These are phyloP conservation scores for Chionodraco myersi DNA, from an alignment of 2,113 vertebrate genomes.

Conservation along the genomic window DNA sequence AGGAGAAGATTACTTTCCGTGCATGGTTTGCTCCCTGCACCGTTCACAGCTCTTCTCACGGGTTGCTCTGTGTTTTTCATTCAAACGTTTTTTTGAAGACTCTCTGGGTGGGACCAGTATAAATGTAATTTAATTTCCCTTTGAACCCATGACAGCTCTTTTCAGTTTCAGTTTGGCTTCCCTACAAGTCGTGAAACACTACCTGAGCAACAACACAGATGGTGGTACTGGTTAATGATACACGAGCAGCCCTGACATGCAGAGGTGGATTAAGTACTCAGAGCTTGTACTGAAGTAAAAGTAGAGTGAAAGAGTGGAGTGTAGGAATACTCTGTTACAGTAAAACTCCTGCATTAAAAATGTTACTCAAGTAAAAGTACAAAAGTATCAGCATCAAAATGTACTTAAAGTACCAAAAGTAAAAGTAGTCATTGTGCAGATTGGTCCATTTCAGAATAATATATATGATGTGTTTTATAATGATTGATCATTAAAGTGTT, in stretches of 20 bases:
- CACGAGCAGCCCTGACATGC: constrained; percentile 15
- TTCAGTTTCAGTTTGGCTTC: constrained; percentile 59
- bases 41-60: neutral
- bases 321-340: too few relatives aligned
- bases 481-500: too few relatives aligned
- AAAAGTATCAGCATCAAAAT: too few relatives aligned
- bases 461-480: too few relatives aligned
- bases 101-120: constrained; percentile 62
- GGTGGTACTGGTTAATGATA: constrained; percentile 49
- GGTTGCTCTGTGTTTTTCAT: constrained; percentile 43
- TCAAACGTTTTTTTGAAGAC: constrained; percentile 16
- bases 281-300: too few relatives aligned
- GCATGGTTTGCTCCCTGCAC: neutral
- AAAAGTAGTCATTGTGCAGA: too few relatives aligned
- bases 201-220: constrained; percentile 35
- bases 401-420: too few relatives aligned
- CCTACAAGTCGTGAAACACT: constrained; percentile 38
- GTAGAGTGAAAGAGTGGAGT: too few relatives aligned
- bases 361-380: too few relatives aligned
- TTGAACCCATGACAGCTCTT: constrained; percentile 45
- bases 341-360: too few relatives aligned
- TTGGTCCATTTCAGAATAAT: too few relatives aligned
- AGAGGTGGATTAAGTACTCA: too few relatives aligned
- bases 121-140: constrained; percentile 72
- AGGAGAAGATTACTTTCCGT: constrained; percentile 18